phyloP scores from a whole-genome alignment of 2,888 invertebrate genomes.

The Brachyopa scutellaris region DNA sequence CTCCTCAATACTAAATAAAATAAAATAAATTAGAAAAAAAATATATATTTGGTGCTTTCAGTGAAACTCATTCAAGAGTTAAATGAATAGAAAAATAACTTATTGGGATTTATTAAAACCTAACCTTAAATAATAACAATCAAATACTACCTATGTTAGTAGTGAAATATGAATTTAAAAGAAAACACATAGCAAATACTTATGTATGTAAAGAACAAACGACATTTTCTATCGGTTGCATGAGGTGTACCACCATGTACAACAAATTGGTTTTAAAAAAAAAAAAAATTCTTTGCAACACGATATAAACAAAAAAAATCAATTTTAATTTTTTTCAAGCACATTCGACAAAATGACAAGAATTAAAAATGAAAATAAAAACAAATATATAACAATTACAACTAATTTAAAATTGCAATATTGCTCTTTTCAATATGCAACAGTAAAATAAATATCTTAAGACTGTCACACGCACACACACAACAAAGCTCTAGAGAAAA shows the following conservation, averaged over 20 bases:
- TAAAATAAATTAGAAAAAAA: conserved; percentile 17
- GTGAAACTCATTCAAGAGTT: not conserved
- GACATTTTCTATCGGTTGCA: conserved; percentile 4
- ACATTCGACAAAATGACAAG: conserved; percentile 37
- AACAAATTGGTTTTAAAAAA: not conserved
- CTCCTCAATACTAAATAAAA: conserved; percentile 35
- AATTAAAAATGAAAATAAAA: not conserved
- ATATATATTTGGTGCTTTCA: not conserved
- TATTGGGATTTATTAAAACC: not conserved
- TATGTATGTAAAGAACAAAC: not conserved
- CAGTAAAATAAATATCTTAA: conserved; percentile 12
- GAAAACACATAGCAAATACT: not conserved
- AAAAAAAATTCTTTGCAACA: not conserved
- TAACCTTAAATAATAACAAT: not conserved
- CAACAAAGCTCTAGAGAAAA: conserved; percentile 28
- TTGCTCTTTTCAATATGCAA: conserved; percentile 6
- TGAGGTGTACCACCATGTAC: conserved; percentile 7
- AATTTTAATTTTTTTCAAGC: conserved; percentile 27
- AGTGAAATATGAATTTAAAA: conserved; percentile 2
- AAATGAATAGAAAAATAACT: not conserved
- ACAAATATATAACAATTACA: not conserved
- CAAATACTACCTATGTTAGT: not conserved
- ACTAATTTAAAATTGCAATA: not conserved
- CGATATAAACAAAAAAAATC: too few relatives aligned
- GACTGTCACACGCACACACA: conserved; percentile 36